These are phyloP conservation scores for Carassius auratus DNA, from an alignment of 2,113 vertebrate genomes.

Conservation along the genomic window DNA sequence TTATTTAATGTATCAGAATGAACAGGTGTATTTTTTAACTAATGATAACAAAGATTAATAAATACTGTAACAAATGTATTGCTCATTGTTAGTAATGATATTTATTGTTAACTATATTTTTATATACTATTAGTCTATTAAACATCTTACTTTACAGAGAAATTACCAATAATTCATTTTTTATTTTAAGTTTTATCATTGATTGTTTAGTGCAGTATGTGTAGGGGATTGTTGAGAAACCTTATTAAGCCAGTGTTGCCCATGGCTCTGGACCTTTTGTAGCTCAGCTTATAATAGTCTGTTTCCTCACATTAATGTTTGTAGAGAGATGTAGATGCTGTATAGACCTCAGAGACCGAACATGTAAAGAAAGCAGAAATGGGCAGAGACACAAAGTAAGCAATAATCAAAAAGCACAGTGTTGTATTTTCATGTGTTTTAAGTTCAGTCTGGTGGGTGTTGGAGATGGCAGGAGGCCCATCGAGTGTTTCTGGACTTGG, in stretches of 20 bases:
- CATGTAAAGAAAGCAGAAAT: neutral
- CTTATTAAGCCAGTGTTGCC: neutral
- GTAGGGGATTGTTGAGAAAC: too few species aligned
- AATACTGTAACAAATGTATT: too few species aligned
- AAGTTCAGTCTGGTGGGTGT: neutral
- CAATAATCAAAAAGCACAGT: neutral
- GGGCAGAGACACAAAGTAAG: neutral
- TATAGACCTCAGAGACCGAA: neutral
- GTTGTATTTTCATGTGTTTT: neutral
- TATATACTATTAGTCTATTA: too few species aligned
- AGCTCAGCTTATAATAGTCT: neutral
- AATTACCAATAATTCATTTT: neutral
- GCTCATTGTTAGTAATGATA: too few species aligned
- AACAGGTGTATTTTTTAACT: too few species aligned
- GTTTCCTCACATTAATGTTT: neutral
- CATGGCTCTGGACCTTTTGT: neutral
- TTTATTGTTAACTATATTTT: too few species aligned
- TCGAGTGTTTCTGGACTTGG: neutral
- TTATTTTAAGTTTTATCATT: neutral
- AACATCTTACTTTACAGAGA: too few species aligned
- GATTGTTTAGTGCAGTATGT: neutral
- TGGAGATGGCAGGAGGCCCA: conserved; percentile 1
- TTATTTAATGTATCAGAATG: too few species aligned
- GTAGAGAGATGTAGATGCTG: neutral
- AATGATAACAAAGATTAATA: too few species aligned